Evolutionary conservation across 2,113 vertebrate genomes (phyloP).

Genomic region (Corythornis madagascariensis): DNA sequence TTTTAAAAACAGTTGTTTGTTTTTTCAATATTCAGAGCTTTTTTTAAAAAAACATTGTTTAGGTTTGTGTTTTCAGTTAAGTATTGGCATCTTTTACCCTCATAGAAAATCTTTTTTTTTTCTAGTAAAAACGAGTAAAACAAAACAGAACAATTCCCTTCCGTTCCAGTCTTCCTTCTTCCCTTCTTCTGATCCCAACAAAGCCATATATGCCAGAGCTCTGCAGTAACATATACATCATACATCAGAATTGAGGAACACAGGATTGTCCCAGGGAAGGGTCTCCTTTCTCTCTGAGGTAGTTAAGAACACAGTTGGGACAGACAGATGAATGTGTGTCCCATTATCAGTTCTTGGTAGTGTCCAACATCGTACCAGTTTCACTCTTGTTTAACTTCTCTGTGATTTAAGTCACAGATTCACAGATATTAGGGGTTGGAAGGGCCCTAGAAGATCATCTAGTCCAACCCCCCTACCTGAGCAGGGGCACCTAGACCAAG

Average conservation of each 20-base stretch:
- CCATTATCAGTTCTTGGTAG: constrained; percentile 21
- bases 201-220: neutral
- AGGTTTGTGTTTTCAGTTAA: neutral
- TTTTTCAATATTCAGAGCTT: neutral
- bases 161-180: neutral
- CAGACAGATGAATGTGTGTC: neutral
- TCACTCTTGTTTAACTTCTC: neutral
- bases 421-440: no score
- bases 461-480: no score
- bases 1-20: no score
- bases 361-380: neutral
- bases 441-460: no score
- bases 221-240: neutral
- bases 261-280: neutral
- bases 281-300: neutral
- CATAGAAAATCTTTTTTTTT: neutral
- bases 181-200: neutral
- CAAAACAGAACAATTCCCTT: neutral
- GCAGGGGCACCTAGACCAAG: no score
- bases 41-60: neutral
- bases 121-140: neutral
- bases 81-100: neutral
- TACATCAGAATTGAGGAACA: neutral
- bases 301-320: neutral
- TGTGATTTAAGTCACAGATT: neutral